Conservation (phyloP, 2,797 vertebrate species). For the Coreius guichenoti region DNA sequence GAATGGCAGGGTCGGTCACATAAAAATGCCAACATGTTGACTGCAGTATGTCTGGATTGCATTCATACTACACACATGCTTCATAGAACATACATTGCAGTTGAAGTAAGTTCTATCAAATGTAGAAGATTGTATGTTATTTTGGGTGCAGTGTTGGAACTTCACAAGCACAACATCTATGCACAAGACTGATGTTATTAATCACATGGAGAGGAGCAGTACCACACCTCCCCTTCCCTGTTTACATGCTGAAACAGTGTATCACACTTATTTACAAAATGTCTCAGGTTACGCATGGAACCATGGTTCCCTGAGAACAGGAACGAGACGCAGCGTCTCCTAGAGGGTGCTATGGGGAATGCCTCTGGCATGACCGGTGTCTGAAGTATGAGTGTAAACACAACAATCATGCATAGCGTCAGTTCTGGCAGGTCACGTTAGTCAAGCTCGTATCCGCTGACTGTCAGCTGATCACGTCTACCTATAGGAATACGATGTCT, state of each 20-base stretch:
- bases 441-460: too few species aligned
- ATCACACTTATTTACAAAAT: not conserved
- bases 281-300: too few species aligned
- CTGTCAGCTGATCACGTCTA: too few species aligned
- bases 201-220: not conserved
- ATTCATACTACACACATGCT: not conserved
- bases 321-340: too few species aligned
- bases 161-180: not conserved
- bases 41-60: not conserved
- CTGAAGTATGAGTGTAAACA: too few species aligned
- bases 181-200: not conserved
- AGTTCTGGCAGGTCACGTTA: too few species aligned
- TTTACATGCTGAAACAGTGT: not conserved
- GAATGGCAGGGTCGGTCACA: not conserved
- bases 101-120: not conserved
- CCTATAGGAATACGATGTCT: too few species aligned
- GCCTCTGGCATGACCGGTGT: too few species aligned
- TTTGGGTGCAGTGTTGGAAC: not conserved
- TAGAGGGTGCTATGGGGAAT: too few species aligned
- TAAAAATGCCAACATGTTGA: not conserved
- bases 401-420: too few species aligned
- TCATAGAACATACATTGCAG: not conserved
- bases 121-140: not conserved
- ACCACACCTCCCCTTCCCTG: not conserved
- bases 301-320: too few species aligned